Evolutionary conservation across 92 coral and sea anemone species (phyloP).

Genomic region (Zoanthus sociatus): DNA sequence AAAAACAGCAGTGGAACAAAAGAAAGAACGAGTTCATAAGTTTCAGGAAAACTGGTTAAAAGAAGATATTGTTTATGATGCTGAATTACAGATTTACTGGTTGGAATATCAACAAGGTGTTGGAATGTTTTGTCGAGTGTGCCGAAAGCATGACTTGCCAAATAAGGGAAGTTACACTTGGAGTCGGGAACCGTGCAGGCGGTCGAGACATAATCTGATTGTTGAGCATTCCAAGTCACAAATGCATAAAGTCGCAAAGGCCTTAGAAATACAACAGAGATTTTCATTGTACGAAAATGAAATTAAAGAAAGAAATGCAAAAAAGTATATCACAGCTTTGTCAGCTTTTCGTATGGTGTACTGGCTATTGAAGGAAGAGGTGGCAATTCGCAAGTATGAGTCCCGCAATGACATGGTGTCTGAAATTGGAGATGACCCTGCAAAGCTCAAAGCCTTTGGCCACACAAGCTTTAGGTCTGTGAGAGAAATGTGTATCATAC

Average conservation of each 20-base stretch:
- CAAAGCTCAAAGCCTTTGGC: conserved; percentile 24
- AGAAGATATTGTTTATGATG: conserved; percentile 2
- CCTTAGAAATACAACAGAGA: conserved; percentile 7
- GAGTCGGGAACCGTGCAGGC: conserved; percentile 28
- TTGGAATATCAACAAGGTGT: conserved; percentile 7
- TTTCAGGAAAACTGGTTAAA: conserved; percentile 12
- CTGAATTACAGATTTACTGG: not conserved
- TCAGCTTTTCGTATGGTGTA: conserved; percentile 13
- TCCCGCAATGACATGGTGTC: conserved; percentile 33
- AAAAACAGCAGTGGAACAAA: not conserved
- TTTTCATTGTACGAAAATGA: not conserved
- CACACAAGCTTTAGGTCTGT: conserved; percentile 11
- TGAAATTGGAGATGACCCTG: conserved; percentile 14
- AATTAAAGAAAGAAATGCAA: not conserved
- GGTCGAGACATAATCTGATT: conserved; percentile 6
- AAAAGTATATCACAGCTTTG: conserved; percentile 19
- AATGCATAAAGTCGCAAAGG: conserved; percentile 17
- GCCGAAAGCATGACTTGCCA: conserved; percentile 12
- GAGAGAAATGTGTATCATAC: conserved; percentile 27
- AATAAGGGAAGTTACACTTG: conserved; percentile 5
- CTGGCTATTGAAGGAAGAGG: conserved; percentile 27
- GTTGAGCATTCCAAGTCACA: conserved; percentile 34
- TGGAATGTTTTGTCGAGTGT: conserved; percentile 13
- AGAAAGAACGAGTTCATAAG: conserved; percentile 21
- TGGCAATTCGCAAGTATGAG: conserved; percentile 1